Evolutionary conservation across 2,888 invertebrate species (phyloP), one percentile per base, ranked within the genome.

Genomic region (Chydorus sphaericus): DNA sequence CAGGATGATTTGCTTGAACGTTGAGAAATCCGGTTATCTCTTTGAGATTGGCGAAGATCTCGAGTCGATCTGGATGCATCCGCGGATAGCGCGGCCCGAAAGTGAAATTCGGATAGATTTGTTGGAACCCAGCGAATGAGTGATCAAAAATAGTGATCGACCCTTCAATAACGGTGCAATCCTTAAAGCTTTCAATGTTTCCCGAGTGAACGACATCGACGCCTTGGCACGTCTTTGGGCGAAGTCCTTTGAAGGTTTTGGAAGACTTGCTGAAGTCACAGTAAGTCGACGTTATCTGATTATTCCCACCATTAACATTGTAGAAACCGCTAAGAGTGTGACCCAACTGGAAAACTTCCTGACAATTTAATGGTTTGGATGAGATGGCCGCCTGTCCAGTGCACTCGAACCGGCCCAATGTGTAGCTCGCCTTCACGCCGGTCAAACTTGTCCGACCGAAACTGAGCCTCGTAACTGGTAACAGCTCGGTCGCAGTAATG

Each of bases 201-300:
- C 85, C 85, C 0, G 89, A 82, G 67, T 92, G 85, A n/a, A 94
- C 79, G 49, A 69, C 68, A 20, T 77, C 76, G 11, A 81, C 82
- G 1, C 86, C 85, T 60, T 68, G 66, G 65, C 93, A 93, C n/a
- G 87, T 89, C 73, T 94, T 94, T 1, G 93, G 93, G 66, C 96
- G 96, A 0, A 92, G 88, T 1, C 94, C 94, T 65, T 90, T 86
- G 68, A 96, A 96, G 86, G n/a, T n/a, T n/a, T n/a, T n/a, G n/a
- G n/a, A n/a, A n/a, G n/a, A n/a, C n/a, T n/a, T n/a, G n/a, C n/a
- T n/a, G n/a, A n/a, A n/a, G n/a, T n/a, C n/a, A n/a, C n/a, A n/a
- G n/a, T n/a, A n/a, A n/a, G n/a, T n/a, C n/a, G n/a, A n/a, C n/a
- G n/a, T n/a, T n/a, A n/a, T n/a, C n/a, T n/a, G n/a, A n/a, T n/a